Conservation (phyloP, 2,797 vertebrate species). For the Aplochiton taeniatus region DNA sequence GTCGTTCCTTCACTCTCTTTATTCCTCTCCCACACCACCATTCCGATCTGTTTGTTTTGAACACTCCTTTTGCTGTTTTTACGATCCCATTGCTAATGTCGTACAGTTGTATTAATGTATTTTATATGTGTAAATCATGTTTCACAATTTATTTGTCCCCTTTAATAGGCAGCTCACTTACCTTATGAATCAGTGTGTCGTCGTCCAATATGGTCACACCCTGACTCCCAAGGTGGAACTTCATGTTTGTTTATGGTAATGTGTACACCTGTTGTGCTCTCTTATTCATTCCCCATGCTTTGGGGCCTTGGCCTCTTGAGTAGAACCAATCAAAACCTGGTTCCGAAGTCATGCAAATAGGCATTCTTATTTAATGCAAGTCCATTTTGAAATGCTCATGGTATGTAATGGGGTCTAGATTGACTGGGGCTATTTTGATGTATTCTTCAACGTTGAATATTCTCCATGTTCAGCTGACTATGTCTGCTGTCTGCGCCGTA, state of each 20-base stretch:
- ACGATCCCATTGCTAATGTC: neutral
- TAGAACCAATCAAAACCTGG: conserved; percentile 22
- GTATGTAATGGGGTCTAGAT: too few species aligned
- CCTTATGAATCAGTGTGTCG: neutral
- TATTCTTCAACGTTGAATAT: neutral
- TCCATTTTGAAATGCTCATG: neutral
- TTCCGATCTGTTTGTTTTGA: neutral
- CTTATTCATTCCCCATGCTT: neutral
- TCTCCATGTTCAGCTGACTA: neutral
- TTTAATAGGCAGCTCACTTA: conserved; percentile 20
- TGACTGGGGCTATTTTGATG: neutral
- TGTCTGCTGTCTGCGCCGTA: neutral
- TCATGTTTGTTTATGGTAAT: conserved; percentile 15
- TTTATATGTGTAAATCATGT: neutral
- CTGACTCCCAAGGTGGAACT: conserved; percentile 2
- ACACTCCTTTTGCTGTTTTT: neutral
- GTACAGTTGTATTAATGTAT: neutral
- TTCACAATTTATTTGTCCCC: conserved; percentile 19
- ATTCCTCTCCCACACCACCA: neutral
- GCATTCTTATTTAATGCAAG: conserved; percentile 47
- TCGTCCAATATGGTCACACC: neutral
- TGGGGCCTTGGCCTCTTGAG: conserved; percentile 17
- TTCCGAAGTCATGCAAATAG: conserved; percentile 26
- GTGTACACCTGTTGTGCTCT: neutral
- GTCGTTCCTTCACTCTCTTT: neutral